phyloP scores from a whole-genome alignment of 2,113 vertebrate species.

The Heloderma charlesbogerti region DNA sequence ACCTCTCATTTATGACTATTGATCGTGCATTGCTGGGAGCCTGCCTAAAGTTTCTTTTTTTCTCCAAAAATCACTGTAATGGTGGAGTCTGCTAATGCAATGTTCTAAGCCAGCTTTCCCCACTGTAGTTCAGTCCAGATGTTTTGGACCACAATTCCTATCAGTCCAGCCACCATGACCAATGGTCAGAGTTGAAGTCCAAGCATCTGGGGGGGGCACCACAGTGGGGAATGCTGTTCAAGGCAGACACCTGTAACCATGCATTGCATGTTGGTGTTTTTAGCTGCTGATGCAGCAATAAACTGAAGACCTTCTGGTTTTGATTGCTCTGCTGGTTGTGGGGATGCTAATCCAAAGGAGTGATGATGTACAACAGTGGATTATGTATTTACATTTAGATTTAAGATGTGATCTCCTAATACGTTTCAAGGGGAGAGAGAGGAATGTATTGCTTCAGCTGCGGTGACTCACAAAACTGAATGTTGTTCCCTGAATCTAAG shows the following conservation, averaged over 20 bases:
- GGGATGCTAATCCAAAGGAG: conserved; percentile 8
- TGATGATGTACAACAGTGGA: conserved; percentile 18
- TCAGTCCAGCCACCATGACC: too few species aligned
- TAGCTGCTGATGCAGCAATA: conserved; percentile 19
- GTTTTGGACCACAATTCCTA: too few species aligned
- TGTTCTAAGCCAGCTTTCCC: neutral
- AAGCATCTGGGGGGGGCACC: neutral
- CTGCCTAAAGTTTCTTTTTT: neutral
- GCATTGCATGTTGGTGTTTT: conserved; percentile 18
- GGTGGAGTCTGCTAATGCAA: neutral
- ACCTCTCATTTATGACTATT: neutral
- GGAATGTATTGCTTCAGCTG: conserved; percentile 16
- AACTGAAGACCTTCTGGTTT: conserved; percentile 23
- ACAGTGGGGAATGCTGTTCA: neutral
- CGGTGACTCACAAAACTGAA: conserved; percentile 13
- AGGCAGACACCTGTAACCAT: conserved; percentile 6
- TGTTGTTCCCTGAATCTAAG: conserved; percentile 25
- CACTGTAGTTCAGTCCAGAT: too few species aligned
- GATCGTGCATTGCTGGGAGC: neutral
- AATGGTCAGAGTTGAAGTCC: too few species aligned
- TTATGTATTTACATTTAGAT: conserved; percentile 24
- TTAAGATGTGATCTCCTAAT: conserved; percentile 20
- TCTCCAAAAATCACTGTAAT: neutral
- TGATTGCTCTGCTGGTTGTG: conserved; percentile 18
- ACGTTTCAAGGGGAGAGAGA: conserved; percentile 3